Evolutionary conservation across 2,797 vertebrate genomes (phyloP), one percentile per base, ranked within the genome.

Genomic region (Tympanoctomys barrerae): DNA sequence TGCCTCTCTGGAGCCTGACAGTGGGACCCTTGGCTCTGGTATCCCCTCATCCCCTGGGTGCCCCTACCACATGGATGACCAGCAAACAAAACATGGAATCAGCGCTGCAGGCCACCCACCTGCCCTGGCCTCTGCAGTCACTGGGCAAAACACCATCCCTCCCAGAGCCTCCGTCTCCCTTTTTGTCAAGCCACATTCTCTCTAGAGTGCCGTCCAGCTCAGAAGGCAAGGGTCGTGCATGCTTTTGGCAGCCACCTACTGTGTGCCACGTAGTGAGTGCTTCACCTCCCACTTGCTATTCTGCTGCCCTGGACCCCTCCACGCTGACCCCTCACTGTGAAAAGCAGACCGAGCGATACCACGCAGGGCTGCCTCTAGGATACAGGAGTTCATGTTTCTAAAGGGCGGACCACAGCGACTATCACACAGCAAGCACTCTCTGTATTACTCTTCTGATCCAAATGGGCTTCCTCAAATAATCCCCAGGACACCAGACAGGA

Each of bases 341-440:
- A 64, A 88, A 62, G 54, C 70, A 16, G 12, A 19, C 0, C 0
- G 22, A 16, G 78, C 0, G 14, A 28, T 3, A 18, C 26, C 31
- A 49, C 78, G 1, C 3, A 5, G 46, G 28, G 26, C 12, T 79
- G 42, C 70, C 78, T 80, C 52, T 18, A 78, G 42, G 80, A 79
- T 59, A 11, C 19, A 64, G 28, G 84, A 42, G 39, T 28, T 61
- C 4, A 12, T 54, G 12, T 7, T 39, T 66, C 78, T n/a, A 22
- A 83, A 90, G 28, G 5, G 61, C 57, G 14, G 68, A n/a, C 39
- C 54, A 42, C 14, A 5, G 59, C 16, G 33, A 68, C 78, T 78
- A 1, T 31, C 59, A 79, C 19, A 39, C 62, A 71, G 62, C 80
- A 46, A 90, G 59, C 3, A 26, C 57, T 54, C 46, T 28, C 10